Percentiles rank a stretch among this genome's conserved stretches.
Evolutionary conservation across 2,888 invertebrate genomes (phyloP).

Genomic region (Incurvaria masculella): DNA sequence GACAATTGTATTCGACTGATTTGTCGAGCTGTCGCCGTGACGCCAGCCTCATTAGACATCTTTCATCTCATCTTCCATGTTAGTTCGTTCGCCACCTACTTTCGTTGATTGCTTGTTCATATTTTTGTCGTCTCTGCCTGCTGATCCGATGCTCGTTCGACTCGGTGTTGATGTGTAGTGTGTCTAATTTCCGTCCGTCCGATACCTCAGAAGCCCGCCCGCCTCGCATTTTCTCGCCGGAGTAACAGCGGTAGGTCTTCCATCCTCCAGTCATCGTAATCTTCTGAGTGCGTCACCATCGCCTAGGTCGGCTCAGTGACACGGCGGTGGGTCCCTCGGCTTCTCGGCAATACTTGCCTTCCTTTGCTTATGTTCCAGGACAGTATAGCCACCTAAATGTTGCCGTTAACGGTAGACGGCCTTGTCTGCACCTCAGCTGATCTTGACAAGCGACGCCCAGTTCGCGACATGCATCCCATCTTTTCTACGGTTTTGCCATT

Average conservation of each 20-base stretch:
- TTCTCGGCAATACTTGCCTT: too few relatives aligned
- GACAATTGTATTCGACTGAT: not conserved
- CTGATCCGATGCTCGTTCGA: not conserved
- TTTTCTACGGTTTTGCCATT: too few relatives aligned
- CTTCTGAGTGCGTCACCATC: constrained; percentile 56
- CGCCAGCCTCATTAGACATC: constrained; percentile 23
- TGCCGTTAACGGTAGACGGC: too few relatives aligned
- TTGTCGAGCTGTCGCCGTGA: constrained; percentile 19
- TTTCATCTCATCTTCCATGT: constrained; percentile 48
- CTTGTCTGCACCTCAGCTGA: not conserved
- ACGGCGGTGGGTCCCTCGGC: not conserved
- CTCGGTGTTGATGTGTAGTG: not conserved
- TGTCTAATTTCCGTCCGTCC: not conserved
- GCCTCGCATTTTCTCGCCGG: not conserved
- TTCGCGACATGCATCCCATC: not conserved
- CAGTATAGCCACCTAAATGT: too few relatives aligned
- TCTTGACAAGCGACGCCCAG: not conserved
- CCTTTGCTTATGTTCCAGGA: too few relatives aligned
- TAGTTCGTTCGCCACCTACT: constrained; percentile 36
- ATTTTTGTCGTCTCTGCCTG: not conserved
- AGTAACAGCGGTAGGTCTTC: constrained; percentile 40
- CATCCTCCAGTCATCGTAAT: constrained; percentile 40
- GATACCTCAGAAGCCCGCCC: not conserved
- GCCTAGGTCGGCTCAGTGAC: not conserved
- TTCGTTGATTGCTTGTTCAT: not conserved